Base-by-base conservation (phyloP, 2,113 vertebrate species). In the Ictalurus furcatus region DNA sequence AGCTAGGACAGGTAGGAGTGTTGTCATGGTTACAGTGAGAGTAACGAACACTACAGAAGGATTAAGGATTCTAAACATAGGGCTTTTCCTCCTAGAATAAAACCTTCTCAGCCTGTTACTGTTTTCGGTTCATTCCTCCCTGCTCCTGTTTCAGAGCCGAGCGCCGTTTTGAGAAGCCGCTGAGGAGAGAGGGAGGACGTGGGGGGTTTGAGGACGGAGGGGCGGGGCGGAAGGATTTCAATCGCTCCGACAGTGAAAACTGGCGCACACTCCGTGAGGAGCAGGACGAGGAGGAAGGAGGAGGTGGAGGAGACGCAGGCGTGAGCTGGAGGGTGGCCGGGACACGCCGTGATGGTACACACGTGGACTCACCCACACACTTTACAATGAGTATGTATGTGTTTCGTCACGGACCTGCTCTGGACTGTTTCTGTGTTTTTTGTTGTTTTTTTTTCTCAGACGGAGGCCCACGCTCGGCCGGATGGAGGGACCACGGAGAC, bases 181-280 rank as follows among this genome's bases (percentile, higher is more conserved):
- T 94, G 14, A 92, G 96, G 56, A 92, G 96, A 89, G 96, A 97
- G 12, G 94, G 91, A 91, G 96, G 93, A 6, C 96, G 96, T 8
- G 93, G 93, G 0, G 95, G 93, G 2, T 96, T 96, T 86, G 96
- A 97, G 88, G 96, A 97, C 58, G 91, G 90, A 4, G 93, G 90
- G 4, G 61, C 91, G 7, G 90, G 90, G 0, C 93, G 95, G 84
- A 96, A 97, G 89, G 96, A 96, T 1, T 96, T 94, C 14, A 91
- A 94, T 23, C 96, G 96, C 59, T 96, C 96, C 0, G 96, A 97
- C 88, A 97, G 96, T 1, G 95, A 96, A 88, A 97, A 96, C 90
- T 97, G 96, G 96, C 96, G 96, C 21, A 96, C 94, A 0, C 93
- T 96, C 11, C 91, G 96, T 0, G 96, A 97, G 58, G 96, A 96